phyloP scores from a whole-genome alignment of 1,140 invertebrate species.

The Mya arenaria region DNA sequence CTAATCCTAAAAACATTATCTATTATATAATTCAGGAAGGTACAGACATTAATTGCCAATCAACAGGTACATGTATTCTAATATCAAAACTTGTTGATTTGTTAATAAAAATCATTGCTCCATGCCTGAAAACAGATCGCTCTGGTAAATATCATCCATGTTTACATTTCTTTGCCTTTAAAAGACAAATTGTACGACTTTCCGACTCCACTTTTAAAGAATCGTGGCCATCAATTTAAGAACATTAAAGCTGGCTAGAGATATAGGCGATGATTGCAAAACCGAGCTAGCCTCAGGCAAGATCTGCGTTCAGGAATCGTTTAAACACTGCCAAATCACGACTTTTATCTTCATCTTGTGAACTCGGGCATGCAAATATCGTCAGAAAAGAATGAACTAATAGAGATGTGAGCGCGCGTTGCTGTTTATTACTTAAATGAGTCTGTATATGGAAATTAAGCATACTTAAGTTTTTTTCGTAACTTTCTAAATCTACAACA shows the following conservation, averaged over 20 bases:
- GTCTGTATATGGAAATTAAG: not conserved
- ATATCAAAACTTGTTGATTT: too few species aligned
- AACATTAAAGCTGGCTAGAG: not conserved
- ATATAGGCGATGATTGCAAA: not conserved
- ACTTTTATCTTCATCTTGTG: not conserved
- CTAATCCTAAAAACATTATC: too few species aligned
- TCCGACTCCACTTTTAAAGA: too few species aligned
- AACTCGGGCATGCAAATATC: not conserved
- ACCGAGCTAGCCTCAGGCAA: not conserved
- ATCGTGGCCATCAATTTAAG: not conserved
- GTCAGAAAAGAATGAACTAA: not conserved
- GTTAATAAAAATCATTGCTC: too few species aligned
- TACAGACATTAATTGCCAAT: too few species aligned
- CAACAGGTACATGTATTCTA: too few species aligned
- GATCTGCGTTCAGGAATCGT: not conserved
- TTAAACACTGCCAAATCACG: not conserved
- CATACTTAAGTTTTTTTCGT: not conserved
- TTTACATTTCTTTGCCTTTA: too few species aligned
- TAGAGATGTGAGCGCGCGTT: not conserved
- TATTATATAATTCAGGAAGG: too few species aligned
- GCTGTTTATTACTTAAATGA: not conserved
- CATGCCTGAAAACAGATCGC: too few species aligned
- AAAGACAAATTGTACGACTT: too few species aligned
- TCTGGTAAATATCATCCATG: too few species aligned
- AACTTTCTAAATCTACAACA: too few species aligned